Conservation (phyloP, 2,113 vertebrate genomes). For the Lepidothrix coronata region DNA sequence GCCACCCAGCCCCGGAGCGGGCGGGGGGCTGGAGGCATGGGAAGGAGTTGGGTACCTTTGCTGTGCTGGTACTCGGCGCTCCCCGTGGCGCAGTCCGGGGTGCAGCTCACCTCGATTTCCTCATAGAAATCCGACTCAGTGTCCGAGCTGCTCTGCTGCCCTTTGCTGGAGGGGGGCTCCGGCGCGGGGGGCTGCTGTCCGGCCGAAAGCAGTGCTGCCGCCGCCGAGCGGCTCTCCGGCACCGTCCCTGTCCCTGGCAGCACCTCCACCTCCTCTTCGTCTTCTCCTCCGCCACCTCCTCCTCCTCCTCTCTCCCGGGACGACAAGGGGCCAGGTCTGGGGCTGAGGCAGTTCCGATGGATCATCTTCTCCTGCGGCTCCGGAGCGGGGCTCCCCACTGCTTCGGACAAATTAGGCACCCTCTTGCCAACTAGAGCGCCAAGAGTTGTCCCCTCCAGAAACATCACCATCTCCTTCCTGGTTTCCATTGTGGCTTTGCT, state of each 20-base stretch:
- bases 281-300: constrained; percentile 68
- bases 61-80: constrained; percentile 90
- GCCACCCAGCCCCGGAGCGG: background rate
- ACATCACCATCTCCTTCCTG: constrained; percentile 91
- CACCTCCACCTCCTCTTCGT: constrained; percentile 74
- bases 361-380: constrained; percentile 85
- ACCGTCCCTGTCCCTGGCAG: constrained; percentile 78
- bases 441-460: constrained; percentile 87
- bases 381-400: constrained; percentile 76
- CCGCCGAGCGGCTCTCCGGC: constrained; percentile 77
- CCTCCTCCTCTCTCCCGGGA: constrained; percentile 78
- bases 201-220: constrained; percentile 74
- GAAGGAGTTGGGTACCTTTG: constrained; percentile 84
- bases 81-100: constrained; percentile 85
- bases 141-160: constrained; percentile 92
- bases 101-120: constrained; percentile 99
- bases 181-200: constrained; percentile 69
- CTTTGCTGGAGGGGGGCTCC: constrained; percentile 80
- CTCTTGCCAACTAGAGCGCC: constrained; percentile 83
- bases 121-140: constrained; percentile 99
- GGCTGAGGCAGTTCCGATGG: constrained; percentile 83
- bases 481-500: constrained; percentile 82
- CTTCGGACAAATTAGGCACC: constrained; percentile 81
- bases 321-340: constrained; percentile 77
- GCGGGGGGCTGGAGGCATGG: constrained; percentile 26